A percentile compares a stretch with the other conserved stretches of the same genome.
Evolutionary conservation across 2,888 invertebrate genomes (phyloP).

Genomic region (Iselma pallidipennis): DNA sequence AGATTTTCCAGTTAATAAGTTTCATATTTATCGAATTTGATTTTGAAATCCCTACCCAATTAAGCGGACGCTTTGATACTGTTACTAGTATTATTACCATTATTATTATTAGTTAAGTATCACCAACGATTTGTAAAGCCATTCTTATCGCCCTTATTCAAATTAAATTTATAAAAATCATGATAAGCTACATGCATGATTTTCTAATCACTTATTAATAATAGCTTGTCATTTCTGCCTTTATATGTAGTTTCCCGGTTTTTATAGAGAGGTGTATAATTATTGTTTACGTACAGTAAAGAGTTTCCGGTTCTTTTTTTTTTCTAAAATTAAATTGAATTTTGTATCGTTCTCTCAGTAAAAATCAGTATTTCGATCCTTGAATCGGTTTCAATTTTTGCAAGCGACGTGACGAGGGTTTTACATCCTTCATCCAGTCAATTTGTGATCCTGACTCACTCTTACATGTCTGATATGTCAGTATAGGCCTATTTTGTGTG

Average conservation of each 20-base stretch:
- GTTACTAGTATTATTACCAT: background rate
- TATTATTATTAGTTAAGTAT: too few species aligned
- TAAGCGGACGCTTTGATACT: background rate
- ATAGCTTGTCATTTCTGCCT: too few species aligned
- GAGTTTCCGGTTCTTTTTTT: too few species aligned
- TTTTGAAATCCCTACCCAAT: background rate
- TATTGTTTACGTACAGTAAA: too few species aligned
- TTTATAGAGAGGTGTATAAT: too few species aligned
- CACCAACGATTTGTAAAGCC: too few species aligned
- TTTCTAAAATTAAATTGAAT: too few species aligned
- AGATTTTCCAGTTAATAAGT: background rate
- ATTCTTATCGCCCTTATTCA: too few species aligned
- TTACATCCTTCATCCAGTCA: conserved; percentile 18
- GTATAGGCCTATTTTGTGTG: conserved; percentile 12
- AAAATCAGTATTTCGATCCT: background rate
- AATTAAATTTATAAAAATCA: too few species aligned
- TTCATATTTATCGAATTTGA: background rate
- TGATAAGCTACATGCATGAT: too few species aligned
- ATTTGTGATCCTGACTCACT: conserved; percentile 20
- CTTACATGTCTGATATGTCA: conserved; percentile 13
- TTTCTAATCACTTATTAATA: too few species aligned
- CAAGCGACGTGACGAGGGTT: conserved; percentile 18
- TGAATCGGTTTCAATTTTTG: conserved; percentile 18
- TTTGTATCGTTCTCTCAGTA: background rate
- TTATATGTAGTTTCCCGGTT: too few species aligned